Evolutionary conservation across 2,888 invertebrate species (phyloP).

Genomic region (Leistus spinibarbis): DNA sequence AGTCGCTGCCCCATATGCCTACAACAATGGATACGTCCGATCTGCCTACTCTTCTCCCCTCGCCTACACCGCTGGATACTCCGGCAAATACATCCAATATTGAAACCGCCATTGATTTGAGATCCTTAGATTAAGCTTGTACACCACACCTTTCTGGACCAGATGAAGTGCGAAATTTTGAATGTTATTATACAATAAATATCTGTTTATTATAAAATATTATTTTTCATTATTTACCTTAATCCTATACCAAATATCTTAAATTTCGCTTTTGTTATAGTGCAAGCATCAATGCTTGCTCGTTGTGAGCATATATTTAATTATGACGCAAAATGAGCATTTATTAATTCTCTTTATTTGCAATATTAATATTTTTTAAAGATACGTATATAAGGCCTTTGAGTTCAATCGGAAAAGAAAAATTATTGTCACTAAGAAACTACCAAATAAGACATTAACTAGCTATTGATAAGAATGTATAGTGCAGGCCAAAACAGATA

Average conservation of each 20-base stretch:
- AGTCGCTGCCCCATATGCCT: conserved; percentile 8
- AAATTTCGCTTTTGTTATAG: no score
- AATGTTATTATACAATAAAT: not conserved
- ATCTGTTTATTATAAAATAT: not conserved
- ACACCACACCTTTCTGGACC: not conserved
- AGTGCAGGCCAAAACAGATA: no score
- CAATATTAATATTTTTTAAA: no score
- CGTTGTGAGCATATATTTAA: no score
- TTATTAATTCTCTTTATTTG: no score
- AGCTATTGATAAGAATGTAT: no score
- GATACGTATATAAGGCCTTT: no score
- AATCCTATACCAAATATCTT: not conserved
- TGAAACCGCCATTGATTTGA: not conserved
- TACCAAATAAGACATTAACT: no score
- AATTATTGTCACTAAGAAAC: no score
- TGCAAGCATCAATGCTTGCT: no score
- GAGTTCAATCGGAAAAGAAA: no score
- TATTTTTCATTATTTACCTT: not conserved
- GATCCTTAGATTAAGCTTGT: not conserved
- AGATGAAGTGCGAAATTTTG: not conserved
- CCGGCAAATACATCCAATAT: not conserved
- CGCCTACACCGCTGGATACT: conserved; percentile 6
- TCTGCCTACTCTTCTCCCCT: conserved; percentile 8
- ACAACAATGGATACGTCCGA: conserved; percentile 14
- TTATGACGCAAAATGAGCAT: no score